Percentiles rank a stretch among this genome's conserved stretches.
Conservation (phyloP, 2,797 vertebrate genomes). For the Sebastes steindachneri region DNA sequence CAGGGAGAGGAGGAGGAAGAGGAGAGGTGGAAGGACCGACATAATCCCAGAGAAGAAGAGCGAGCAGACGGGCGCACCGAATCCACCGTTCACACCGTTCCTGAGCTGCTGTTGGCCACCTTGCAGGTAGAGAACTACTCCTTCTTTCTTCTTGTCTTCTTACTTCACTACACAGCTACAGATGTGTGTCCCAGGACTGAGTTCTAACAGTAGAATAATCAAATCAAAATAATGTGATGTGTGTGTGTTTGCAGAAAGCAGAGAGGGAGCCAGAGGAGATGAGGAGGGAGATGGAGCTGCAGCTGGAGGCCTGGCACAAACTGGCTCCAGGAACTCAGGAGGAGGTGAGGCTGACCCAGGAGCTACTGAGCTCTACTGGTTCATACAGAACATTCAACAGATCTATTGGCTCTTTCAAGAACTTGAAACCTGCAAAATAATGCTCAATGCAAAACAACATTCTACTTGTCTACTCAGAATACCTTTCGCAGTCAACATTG, state of each 20-base stretch:
- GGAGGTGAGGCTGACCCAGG: conserved; percentile 83
- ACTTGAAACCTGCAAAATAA: not conserved
- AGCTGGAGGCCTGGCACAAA: conserved; percentile 90
- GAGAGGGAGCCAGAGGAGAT: conserved; percentile 87
- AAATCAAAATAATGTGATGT: not conserved
- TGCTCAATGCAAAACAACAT: not conserved
- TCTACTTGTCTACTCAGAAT: not conserved
- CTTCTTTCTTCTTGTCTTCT: not conserved
- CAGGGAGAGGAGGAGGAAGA: conserved; percentile 72
- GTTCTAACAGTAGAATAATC: not conserved
- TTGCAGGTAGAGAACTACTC: conserved; percentile 55
- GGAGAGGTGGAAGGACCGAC: conserved; percentile 54
- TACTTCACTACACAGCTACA: not conserved
- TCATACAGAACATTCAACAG: not conserved
- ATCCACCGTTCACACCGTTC: conserved; percentile 91
- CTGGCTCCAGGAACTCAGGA: conserved; percentile 84
- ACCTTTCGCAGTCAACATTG: not conserved
- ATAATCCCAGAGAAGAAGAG: conserved; percentile 65
- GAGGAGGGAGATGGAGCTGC: conserved; percentile 92
- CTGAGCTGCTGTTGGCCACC: conserved; percentile 83
- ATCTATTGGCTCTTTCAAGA: not conserved
- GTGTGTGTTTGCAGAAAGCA: conserved; percentile 69
- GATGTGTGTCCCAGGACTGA: not conserved
- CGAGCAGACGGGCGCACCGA: conserved; percentile 84
- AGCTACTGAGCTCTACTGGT: not conserved